Evolutionary conservation across 92 coral and sea anemone species (phyloP), one percentile per base, ranked within the genome.

Genomic region (Siderastrea radians): DNA sequence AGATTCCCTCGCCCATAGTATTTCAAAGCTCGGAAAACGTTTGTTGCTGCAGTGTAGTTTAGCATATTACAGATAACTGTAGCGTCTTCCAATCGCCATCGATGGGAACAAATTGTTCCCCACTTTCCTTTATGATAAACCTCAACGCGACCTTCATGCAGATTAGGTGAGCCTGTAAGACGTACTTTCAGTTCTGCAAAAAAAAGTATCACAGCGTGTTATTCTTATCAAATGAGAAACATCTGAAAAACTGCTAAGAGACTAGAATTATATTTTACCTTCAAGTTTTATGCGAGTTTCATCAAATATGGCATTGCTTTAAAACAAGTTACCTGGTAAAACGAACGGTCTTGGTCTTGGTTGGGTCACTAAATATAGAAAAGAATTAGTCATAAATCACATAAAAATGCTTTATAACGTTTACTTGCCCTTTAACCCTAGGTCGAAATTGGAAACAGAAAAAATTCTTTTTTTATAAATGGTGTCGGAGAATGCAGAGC

Each of bases 41-140:
- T 15, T 46, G 9, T 8, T n/a, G 86, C 86, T 1, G 66, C 86
- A 8, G 86, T 14, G 16, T 26, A 82, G 51, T 82, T 82, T 17
- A 82, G 69, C 86, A 82, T 82, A 11, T 49, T 82, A 38, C 86
- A 82, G 8, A 82, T 6, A 3, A 82, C 61, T 47, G 68, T 47
- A 46, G 78, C 86, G 5, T 82, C 86, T 12, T 38, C 46, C 6
- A 71, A 10, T 53, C 79, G 79, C 86, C 86, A 82, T 45, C 71
- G 86, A 49, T 82, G 79, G 19, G 57, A 49, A 17, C 86, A 82
- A 14, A 71, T 19, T 38, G 86, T 69, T 5, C 86, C 86, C 86
- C 86, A 82, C 12, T 6, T 5, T n/a, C 78, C 69, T 17, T 70
- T 17, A 46, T 72, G 68, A 57, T 82, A 69, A 6, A 82, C 55